Conservation (phyloP, 1,140 invertebrate species). For the Glossosoma conforme region DNA sequence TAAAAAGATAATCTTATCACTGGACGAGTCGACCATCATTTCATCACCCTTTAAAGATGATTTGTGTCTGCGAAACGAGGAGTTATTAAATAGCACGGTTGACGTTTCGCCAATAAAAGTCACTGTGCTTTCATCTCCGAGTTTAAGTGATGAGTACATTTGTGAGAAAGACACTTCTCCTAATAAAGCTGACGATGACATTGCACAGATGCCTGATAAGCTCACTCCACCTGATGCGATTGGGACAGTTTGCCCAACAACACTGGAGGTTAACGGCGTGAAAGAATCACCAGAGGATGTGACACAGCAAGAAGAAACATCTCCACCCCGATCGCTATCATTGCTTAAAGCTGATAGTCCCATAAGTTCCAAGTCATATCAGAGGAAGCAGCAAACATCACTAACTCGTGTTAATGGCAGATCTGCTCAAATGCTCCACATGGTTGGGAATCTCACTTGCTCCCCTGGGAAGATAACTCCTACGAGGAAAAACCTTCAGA, state of each 20-base stretch:
- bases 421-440: conserved; percentile 47
- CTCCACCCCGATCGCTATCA: conserved; percentile 38
- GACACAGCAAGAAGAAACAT: conserved; percentile 30
- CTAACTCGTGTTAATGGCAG: conserved; percentile 37
- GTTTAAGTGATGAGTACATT: conserved; percentile 33
- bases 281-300: conserved; percentile 38
- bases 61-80: conserved; percentile 45
- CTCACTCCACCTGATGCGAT: no score
- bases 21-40: conserved; percentile 11
- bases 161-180: conserved; percentile 37
- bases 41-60: conserved; percentile 37
- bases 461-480: conserved; percentile 6
- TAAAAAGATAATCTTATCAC: neutral
- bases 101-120: conserved; percentile 54
- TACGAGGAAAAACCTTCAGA: conserved; percentile 11
- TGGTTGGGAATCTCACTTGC: conserved; percentile 21
- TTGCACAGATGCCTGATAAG: conserved; percentile 40
- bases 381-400: conserved; percentile 42
- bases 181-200: conserved; percentile 37
- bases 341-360: conserved; percentile 39
- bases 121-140: no score
- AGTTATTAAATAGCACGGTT: conserved; percentile 50
- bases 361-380: conserved; percentile 38
- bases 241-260: conserved; percentile 39
- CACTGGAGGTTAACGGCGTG: conserved; percentile 43